These are phyloP conservation scores for Zootermopsis nevadensis DNA, from an alignment of 2,888 invertebrate genomes.

Conservation along the genomic window DNA sequence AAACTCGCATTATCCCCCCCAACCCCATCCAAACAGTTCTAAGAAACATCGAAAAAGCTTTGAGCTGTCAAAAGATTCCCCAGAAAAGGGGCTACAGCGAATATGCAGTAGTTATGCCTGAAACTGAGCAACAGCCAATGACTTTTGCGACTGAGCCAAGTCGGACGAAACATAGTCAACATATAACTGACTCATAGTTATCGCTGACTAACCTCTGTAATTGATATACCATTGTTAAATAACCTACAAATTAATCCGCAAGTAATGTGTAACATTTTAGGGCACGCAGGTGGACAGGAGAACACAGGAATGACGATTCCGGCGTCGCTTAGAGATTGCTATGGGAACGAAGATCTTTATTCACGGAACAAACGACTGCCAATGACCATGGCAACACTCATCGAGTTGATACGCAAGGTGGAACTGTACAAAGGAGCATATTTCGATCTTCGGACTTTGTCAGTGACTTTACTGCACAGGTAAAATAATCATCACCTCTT, in stretches of 20 bases:
- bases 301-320: background rate
- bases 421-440: constrained; percentile 72
- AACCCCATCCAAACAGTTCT: too few relatives aligned
- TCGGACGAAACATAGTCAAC: too few relatives aligned
- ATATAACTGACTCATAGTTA: too few relatives aligned
- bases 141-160: too few relatives aligned
- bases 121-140: too few relatives aligned
- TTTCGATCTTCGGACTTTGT: constrained; percentile 72
- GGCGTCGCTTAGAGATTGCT: constrained; percentile 74
- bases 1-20: too few relatives aligned
- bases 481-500: constrained; percentile 58
- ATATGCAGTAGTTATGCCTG: too few relatives aligned
- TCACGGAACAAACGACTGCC: constrained; percentile 77
- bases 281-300: background rate
- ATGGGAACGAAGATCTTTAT: constrained; percentile 70
- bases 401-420: constrained; percentile 79
- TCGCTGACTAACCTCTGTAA: too few relatives aligned
- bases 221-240: background rate
- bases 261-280: background rate
- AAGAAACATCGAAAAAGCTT: too few relatives aligned
- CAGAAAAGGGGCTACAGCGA: too few relatives aligned
- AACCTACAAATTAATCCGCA: background rate
- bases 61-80: too few relatives aligned
- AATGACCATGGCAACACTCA: constrained; percentile 74
- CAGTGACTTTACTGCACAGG: constrained; percentile 74